Evolutionary conservation across 2,797 vertebrate species (phyloP).

Genomic region (Sorex maritimensis): DNA sequence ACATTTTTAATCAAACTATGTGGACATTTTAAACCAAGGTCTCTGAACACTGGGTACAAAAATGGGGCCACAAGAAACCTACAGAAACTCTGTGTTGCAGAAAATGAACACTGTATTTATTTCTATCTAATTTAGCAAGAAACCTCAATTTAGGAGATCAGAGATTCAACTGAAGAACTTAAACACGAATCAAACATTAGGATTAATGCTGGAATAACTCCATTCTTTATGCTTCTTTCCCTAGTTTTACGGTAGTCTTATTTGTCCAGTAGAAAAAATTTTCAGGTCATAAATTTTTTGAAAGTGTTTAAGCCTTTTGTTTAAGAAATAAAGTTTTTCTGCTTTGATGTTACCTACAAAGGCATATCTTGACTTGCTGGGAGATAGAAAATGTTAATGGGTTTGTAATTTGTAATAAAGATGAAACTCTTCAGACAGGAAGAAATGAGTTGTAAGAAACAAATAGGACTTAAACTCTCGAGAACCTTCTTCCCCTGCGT

Average conservation of each 20-base stretch:
- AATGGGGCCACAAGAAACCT: background rate
- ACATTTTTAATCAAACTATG: constrained; percentile 27
- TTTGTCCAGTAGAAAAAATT: constrained; percentile 32
- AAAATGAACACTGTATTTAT: background rate
- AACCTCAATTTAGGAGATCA: background rate
- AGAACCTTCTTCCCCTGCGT: constrained; percentile 82
- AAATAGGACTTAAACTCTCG: constrained; percentile 79
- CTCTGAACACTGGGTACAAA: constrained; percentile 22
- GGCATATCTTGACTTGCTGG: background rate
- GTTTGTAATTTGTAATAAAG: constrained; percentile 67
- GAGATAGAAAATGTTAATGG: constrained; percentile 59
- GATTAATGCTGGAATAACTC: background rate
- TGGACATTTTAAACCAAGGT: background rate
- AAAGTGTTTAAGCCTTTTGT: constrained; percentile 50
- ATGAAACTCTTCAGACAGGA: constrained; percentile 66
- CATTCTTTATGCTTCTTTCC: background rate
- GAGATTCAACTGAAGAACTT: constrained; percentile 16
- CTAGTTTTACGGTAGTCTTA: constrained; percentile 20
- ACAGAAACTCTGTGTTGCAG: background rate
- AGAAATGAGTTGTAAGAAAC: constrained; percentile 71
- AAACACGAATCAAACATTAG: constrained; percentile 18
- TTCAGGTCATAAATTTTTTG: background rate
- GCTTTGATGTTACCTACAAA: constrained; percentile 57
- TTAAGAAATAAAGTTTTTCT: constrained; percentile 76
- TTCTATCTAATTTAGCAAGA: constrained; percentile 21